A percentile compares a stretch with the other conserved stretches of the same genome.
Evolutionary conservation across 2,888 invertebrate genomes (phyloP).

Genomic region (Crematogaster levior): DNA sequence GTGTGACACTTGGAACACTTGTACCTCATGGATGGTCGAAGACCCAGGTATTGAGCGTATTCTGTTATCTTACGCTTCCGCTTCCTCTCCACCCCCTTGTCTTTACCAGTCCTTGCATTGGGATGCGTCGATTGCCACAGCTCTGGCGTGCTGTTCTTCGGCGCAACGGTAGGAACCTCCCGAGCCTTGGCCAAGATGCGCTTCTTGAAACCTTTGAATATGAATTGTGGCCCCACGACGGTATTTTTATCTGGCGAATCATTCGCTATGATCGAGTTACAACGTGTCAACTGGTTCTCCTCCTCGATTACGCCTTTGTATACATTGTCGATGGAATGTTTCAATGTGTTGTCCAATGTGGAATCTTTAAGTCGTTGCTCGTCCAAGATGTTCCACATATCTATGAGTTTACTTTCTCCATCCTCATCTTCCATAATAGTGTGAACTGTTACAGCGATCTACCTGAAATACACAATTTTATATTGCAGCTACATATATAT

Average conservation of each 20-base stretch:
- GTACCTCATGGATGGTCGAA: constrained; percentile 88
- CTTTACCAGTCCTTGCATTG: constrained; percentile 64
- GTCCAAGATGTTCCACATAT: constrained; percentile 76
- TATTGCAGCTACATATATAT: not conserved
- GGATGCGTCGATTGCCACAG: constrained; percentile 47
- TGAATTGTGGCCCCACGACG: constrained; percentile 71
- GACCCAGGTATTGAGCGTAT: constrained; percentile 91
- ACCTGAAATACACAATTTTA: constrained; percentile 65
- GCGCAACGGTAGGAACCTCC: constrained; percentile 71
- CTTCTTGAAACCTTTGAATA: constrained; percentile 82
- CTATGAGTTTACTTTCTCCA: constrained; percentile 80
- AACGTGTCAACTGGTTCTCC: constrained; percentile 63
- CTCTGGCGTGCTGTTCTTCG: constrained; percentile 54
- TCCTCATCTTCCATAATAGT: constrained; percentile 85
- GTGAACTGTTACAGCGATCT: constrained; percentile 64
- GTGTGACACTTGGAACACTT: constrained; percentile 91
- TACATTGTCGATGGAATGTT: constrained; percentile 54
- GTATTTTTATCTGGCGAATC: constrained; percentile 67
- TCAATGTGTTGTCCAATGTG: constrained; percentile 63
- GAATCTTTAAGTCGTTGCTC: constrained; percentile 72
- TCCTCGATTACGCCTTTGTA: constrained; percentile 62
- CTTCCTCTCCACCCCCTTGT: constrained; percentile 73
- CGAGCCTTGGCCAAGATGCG: constrained; percentile 80
- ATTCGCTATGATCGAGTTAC: constrained; percentile 64
- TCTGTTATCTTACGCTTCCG: constrained; percentile 85